These are phyloP conservation scores for Eilema depressum DNA, from an alignment of 2,888 invertebrate species.

Conservation along the genomic window DNA sequence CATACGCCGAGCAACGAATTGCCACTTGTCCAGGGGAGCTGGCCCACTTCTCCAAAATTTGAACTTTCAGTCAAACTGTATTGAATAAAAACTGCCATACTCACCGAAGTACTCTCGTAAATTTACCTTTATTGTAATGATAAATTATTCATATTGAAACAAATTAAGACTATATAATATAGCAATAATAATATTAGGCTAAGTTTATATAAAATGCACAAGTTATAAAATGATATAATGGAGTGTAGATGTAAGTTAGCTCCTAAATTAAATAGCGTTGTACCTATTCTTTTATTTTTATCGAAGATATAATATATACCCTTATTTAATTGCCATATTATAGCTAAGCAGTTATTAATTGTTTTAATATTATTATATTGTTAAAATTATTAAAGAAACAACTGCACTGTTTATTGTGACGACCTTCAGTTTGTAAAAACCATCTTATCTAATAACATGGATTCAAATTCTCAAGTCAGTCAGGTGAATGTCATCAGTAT, in stretches of 20 bases:
- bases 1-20: too few species aligned
- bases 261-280: constrained; percentile 7
- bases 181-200: constrained; percentile 47
- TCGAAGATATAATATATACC: constrained; percentile 11
- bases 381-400: neutral
- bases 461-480: neutral
- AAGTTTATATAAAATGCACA: constrained; percentile 42
- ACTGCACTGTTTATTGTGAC: too few species aligned
- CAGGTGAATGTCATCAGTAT: neutral
- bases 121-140: neutral
- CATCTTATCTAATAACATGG: neutral
- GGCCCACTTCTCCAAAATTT: neutral
- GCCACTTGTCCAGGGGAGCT: neutral
- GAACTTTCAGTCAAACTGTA: neutral
- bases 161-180: constrained; percentile 48
- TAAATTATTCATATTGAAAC: constrained; percentile 40
- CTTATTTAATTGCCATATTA: constrained; percentile 15
- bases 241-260: neutral
- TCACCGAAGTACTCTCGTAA: neutral
- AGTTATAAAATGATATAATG: constrained; percentile 9
- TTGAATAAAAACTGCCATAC: neutral
- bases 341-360: constrained; percentile 4
- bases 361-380: neutral
- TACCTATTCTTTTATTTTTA: neutral
- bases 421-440: neutral